These are phyloP conservation scores for Aspidoscelis tigris DNA, from an alignment of 2,113 vertebrate species.

Conservation along the genomic window DNA sequence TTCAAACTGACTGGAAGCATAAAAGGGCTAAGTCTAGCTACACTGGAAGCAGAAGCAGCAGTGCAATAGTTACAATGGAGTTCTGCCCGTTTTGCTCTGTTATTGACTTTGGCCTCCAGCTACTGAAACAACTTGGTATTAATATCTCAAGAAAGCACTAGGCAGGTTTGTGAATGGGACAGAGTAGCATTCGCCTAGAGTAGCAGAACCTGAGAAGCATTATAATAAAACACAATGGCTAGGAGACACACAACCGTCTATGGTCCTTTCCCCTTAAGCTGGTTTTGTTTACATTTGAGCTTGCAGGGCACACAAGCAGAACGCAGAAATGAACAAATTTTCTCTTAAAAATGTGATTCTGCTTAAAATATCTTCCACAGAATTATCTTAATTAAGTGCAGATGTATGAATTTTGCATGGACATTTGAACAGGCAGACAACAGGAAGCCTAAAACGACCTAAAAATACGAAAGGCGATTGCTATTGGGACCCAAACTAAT, in stretches of 20 bases:
- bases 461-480: conserved; percentile 5
- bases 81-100: not conserved
- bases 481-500: conserved; percentile 23
- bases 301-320: not conserved
- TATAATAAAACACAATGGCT: conserved; percentile 15
- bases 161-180: conserved; percentile 3
- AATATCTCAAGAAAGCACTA: not conserved
- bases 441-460: conserved; percentile 12
- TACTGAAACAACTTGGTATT: not conserved
- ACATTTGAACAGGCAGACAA: conserved; percentile 25
- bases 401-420: conserved; percentile 23
- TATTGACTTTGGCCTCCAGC: conserved; percentile 33
- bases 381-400: conserved; percentile 15
- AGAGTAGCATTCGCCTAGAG: not conserved
- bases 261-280: conserved; percentile 9
- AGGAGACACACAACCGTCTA: not conserved
- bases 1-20: conserved; percentile 48
- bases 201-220: not conserved
- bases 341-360: not conserved
- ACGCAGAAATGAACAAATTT: conserved; percentile 2
- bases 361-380: not conserved
- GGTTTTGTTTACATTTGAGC: not conserved
- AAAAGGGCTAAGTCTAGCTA: not conserved
- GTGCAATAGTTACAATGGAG: conserved; percentile 29
- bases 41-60: conserved; percentile 2